Evolutionary conservation across 2,113 vertebrate genomes (phyloP).

Genomic region (Syngnathus typhle): DNA sequence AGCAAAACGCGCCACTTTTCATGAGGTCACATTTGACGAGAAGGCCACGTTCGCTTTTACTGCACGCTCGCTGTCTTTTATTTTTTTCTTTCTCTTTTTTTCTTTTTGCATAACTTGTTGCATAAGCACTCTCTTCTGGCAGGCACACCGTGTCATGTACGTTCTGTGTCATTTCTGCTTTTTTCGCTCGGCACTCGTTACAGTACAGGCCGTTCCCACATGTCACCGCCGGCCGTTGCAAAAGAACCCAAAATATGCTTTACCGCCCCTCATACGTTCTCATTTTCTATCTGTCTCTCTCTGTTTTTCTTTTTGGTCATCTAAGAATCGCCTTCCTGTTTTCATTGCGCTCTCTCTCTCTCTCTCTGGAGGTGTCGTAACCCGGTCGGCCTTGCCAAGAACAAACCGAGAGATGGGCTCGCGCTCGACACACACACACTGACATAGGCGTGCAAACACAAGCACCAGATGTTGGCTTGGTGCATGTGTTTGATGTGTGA

Average conservation of each 20-base stretch:
- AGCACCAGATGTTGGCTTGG: slow-evolving; percentile 51
- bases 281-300: not conserved
- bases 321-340: slow-evolving; percentile 75
- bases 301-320: slow-evolving; percentile 50
- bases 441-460: slow-evolving; percentile 20
- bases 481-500: slow-evolving; percentile 48
- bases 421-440: slow-evolving; percentile 35
- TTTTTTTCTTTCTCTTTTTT: not conserved
- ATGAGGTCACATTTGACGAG: not conserved
- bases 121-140: slow-evolving; percentile 55
- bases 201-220: slow-evolving; percentile 70
- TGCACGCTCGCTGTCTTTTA: slow-evolving; percentile 11
- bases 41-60: slow-evolving; percentile 28
- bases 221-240: slow-evolving; percentile 60
- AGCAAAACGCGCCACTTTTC: not conserved
- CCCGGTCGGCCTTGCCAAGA: slow-evolving; percentile 58
- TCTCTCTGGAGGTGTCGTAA: slow-evolving; percentile 64
- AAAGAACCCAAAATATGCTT: slow-evolving; percentile 58
- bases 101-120: slow-evolving; percentile 63
- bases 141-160: slow-evolving; percentile 55
- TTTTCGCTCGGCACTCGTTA: slow-evolving; percentile 49
- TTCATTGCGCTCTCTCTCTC: slow-evolving; percentile 58
- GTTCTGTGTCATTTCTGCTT: slow-evolving; percentile 60
- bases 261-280: slow-evolving; percentile 11
- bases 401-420: slow-evolving; percentile 55